phyloP scores from a whole-genome alignment of 2,113 vertebrate genomes.

The Chloebia gouldiae region DNA sequence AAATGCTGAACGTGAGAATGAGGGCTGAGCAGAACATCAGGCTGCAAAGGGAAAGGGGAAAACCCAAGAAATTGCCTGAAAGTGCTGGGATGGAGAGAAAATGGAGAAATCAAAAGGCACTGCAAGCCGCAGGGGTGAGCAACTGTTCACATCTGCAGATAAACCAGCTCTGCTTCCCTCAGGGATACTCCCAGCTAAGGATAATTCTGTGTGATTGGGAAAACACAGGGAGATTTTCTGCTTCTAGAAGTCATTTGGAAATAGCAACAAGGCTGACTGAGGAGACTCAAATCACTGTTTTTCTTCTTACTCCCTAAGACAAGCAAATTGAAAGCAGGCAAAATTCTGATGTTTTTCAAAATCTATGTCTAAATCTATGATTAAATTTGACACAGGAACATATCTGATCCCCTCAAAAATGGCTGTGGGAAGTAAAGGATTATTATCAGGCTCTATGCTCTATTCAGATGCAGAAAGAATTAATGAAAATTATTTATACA shows the following conservation, averaged over 20 bases:
- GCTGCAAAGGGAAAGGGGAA: background rate
- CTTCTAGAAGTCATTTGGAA: background rate
- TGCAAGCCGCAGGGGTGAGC: background rate
- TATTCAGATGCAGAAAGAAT: background rate
- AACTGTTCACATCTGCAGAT: accelerated
- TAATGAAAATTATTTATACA: background rate
- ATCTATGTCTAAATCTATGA: background rate
- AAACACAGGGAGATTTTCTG: background rate
- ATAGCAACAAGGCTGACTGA: background rate
- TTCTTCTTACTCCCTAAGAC: background rate
- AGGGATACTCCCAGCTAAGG: background rate
- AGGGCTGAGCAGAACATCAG: background rate
- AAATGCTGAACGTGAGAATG: background rate
- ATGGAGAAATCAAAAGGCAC: background rate
- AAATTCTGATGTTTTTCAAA: background rate
- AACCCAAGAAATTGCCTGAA: background rate
- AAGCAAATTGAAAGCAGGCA: background rate
- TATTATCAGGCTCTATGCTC: background rate
- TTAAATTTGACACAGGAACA: background rate
- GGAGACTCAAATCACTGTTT: accelerated
- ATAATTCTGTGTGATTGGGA: background rate
- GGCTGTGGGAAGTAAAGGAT: background rate
- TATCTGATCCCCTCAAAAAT: background rate
- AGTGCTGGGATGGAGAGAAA: background rate
- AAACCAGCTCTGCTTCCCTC: background rate